phyloP scores from a whole-genome alignment of 64 coral and sea anemone species.

The Dendronephthya gigantea region DNA sequence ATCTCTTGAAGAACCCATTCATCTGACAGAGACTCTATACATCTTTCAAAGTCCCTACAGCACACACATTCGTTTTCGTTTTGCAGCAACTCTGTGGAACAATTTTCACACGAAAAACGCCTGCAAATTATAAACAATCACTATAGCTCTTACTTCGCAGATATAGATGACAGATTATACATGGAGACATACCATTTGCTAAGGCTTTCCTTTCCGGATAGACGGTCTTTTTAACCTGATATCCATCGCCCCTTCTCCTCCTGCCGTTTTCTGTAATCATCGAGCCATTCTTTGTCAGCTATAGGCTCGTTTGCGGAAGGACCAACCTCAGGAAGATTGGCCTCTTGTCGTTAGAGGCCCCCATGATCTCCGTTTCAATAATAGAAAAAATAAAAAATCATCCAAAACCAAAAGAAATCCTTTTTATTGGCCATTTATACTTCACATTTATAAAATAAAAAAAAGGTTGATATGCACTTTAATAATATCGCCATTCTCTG shows the following conservation, averaged over 20 bases:
- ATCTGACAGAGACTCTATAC: not conserved
- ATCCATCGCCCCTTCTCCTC: conserved; percentile 22
- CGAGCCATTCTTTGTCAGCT: conserved; percentile 26
- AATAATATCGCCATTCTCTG: not conserved
- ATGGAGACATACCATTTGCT: conserved; percentile 18
- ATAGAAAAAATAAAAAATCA: too few relatives aligned
- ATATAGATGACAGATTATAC: not conserved
- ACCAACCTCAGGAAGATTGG: not conserved
- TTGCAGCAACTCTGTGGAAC: too few relatives aligned
- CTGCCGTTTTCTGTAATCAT: conserved; percentile 20
- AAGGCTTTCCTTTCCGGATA: conserved; percentile 34
- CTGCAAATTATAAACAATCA: not conserved
- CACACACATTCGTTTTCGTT: too few relatives aligned
- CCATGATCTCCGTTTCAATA: not conserved
- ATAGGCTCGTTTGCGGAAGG: conserved; percentile 40
- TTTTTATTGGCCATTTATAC: too few relatives aligned
- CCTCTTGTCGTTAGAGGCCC: not conserved
- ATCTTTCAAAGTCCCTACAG: too few relatives aligned
- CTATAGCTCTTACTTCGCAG: not conserved
- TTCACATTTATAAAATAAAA: too few relatives aligned
- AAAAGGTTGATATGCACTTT: not conserved
- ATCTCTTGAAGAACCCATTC: conserved; percentile 34
- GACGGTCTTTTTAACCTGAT: conserved; percentile 29
- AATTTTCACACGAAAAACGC: too few relatives aligned
- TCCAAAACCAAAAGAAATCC: too few relatives aligned